phyloP scores from a whole-genome alignment of 2,113 vertebrate genomes.

The Candoia aspera region DNA sequence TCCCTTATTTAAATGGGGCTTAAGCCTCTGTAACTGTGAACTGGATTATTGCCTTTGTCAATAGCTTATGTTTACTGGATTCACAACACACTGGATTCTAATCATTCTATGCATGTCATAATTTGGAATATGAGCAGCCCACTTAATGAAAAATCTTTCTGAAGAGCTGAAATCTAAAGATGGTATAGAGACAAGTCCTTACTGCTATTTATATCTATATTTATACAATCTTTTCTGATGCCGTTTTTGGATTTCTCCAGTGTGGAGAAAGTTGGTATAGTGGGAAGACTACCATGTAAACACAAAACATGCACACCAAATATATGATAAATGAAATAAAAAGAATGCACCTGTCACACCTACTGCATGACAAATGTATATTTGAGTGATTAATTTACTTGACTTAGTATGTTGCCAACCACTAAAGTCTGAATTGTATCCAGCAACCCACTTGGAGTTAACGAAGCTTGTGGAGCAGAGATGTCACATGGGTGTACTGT shows the following conservation, averaged over 20 bases:
- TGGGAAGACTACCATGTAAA: no score
- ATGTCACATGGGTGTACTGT: no score
- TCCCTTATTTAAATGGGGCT: slow-evolving; percentile 34
- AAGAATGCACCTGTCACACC: neutral
- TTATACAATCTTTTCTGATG: neutral
- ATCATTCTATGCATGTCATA: neutral
- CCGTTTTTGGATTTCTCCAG: neutral
- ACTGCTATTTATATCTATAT: neutral
- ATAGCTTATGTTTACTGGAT: slow-evolving; percentile 14
- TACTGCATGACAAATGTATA: neutral
- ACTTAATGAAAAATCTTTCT: neutral
- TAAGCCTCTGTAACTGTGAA: slow-evolving; percentile 25
- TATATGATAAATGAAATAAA: neutral
- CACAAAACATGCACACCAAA: neutral
- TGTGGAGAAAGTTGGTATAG: no score
- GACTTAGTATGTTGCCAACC: neutral
- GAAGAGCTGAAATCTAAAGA: neutral
- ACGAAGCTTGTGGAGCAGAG: no score
- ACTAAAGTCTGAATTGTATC: neutral
- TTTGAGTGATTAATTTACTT: neutral
- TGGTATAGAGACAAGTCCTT: neutral
- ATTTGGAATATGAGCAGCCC: neutral
- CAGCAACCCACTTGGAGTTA: no score
- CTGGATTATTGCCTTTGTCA: slow-evolving; percentile 28
- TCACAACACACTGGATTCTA: neutral